These are phyloP conservation scores for Choloepus didactylus DNA, from an alignment of 2,797 vertebrate genomes.

Conservation along the genomic window DNA sequence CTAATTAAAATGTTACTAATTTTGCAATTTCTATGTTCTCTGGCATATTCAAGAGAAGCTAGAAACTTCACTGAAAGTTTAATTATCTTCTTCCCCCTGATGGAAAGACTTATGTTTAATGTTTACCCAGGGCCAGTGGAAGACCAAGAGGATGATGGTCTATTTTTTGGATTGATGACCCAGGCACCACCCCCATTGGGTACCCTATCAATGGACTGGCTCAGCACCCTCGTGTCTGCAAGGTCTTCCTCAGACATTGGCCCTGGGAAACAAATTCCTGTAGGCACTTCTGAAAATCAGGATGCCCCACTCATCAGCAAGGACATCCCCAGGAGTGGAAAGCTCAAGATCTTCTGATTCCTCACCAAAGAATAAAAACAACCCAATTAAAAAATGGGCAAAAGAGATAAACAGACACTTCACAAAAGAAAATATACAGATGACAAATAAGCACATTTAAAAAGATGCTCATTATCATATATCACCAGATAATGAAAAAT, in stretches of 20 bases:
- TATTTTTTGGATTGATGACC: background rate
- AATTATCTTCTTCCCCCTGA: background rate
- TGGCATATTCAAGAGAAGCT: background rate
- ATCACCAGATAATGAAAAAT: no score
- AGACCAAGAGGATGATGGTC: background rate
- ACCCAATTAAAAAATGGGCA: no score
- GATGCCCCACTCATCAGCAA: background rate
- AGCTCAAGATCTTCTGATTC: background rate
- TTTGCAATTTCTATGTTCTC: background rate
- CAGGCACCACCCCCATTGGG: background rate
- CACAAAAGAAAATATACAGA: no score
- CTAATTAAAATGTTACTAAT: slow-evolving; percentile 36
- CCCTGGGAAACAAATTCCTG: background rate
- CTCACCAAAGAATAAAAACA: no score
- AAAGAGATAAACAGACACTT: no score
- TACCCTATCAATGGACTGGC: background rate
- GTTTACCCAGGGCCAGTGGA: background rate
- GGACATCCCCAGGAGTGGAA: background rate
- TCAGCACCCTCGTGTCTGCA: background rate
- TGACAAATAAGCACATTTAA: no score
- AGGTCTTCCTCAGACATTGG: background rate
- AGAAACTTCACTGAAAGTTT: background rate
- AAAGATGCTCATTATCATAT: no score
- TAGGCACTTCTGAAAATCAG: background rate
- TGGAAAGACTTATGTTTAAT: background rate